Conservation (phyloP, 2,113 vertebrate species). For the Suncus etruscus region DNA sequence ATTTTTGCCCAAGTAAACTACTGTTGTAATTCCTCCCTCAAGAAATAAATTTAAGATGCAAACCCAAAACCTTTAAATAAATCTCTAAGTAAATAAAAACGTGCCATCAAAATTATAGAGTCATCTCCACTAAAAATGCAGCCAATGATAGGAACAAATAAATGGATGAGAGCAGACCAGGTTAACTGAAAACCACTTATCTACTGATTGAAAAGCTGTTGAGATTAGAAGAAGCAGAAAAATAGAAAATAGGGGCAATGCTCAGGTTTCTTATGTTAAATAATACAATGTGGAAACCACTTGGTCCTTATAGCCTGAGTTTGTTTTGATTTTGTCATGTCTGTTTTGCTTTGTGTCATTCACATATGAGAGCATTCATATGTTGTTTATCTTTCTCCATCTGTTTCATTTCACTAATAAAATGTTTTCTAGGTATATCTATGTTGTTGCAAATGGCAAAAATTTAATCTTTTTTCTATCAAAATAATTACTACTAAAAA, state of each 20-base stretch:
- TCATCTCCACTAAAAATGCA: neutral
- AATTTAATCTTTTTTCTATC: neutral
- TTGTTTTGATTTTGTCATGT: neutral
- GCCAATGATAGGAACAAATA: neutral
- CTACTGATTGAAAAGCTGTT: neutral
- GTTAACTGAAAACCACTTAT: neutral
- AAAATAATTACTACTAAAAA: neutral
- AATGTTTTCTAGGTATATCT: neutral
- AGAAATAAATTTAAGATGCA: neutral
- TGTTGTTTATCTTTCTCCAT: neutral
- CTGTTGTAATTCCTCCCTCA: neutral
- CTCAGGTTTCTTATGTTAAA: neutral
- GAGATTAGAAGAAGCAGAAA: neutral
- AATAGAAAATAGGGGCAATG: accelerated
- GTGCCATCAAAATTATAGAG: neutral
- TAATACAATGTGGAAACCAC: neutral
- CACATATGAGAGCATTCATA: neutral
- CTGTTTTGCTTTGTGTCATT: neutral
- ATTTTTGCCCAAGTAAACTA: neutral
- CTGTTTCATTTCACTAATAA: neutral
- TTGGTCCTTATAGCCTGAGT: neutral
- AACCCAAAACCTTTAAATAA: neutral
- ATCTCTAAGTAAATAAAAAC: neutral
- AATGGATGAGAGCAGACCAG: neutral
- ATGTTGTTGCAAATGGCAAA: neutral